A percentile compares a stretch with the other conserved stretches of the same genome.
These are phyloP conservation scores for Otolemur garnettii DNA, from an alignment of 2,113 vertebrate species.

Conservation along the genomic window DNA sequence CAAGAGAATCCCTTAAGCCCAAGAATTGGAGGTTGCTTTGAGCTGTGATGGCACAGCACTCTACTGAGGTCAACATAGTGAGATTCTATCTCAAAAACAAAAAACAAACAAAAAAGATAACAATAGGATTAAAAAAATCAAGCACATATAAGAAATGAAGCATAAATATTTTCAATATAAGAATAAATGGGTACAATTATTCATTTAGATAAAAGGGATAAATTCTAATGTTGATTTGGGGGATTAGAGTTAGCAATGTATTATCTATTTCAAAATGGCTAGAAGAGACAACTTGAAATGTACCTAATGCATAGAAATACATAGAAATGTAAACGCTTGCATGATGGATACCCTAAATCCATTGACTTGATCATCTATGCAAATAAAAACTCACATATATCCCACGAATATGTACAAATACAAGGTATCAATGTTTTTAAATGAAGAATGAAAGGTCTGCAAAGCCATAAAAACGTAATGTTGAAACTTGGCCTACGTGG, in stretches of 20 bases:
- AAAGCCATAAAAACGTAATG: conserved; percentile 8
- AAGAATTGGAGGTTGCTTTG: no score
- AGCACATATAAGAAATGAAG: not conserved
- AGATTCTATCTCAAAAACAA: no score
- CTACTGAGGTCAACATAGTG: no score
- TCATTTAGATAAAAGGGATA: not conserved
- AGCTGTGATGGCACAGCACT: no score
- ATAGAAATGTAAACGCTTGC: not conserved
- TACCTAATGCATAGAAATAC: not conserved
- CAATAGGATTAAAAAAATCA: not conserved
- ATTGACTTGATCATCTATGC: not conserved
- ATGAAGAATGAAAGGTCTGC: not conserved
- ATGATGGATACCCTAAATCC: not conserved
- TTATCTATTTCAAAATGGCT: not conserved
- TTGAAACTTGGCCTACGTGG: not conserved
- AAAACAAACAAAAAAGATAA: no score
- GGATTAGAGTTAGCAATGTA: not conserved
- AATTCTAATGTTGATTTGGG: not conserved
- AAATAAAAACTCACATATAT: not conserved
- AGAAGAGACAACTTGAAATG: not conserved
- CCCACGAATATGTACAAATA: not conserved
- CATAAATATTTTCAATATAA: conserved; percentile 18
- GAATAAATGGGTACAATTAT: not conserved
- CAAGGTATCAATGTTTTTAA: not conserved
- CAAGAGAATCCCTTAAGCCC: no score